Evolutionary conservation across 2,113 vertebrate species (phyloP), one percentile per base, ranked within the genome.

Genomic region (Indicator maculatus): DNA sequence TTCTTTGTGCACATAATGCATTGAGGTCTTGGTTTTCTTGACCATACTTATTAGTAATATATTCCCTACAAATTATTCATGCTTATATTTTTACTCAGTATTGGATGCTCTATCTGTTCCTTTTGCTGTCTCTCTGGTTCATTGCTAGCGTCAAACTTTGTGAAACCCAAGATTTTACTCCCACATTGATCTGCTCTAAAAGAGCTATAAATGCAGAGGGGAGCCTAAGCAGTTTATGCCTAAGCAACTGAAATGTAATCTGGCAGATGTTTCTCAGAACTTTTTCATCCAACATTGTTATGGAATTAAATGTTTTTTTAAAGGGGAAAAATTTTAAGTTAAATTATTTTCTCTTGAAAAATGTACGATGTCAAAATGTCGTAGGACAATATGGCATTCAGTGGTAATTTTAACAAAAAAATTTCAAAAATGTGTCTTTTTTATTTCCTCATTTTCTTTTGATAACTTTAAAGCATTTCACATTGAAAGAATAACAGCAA

Each of bases 271-370:
- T 94, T 95, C 77, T 88, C 36, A 17, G 80, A 72, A 10, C 4
- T 30, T 31, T 83, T 76, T 31, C 85, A 60, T 86, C 86, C 79
- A 83, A 58, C 56, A 71, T 85, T 21, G 85, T 91, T 71, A 71
- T 27, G 76, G 84, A 93, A 78, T 74, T 86, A 96, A 95, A 90
- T 87, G 82, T 77, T 16, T 93, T 94, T 94, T 96, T 95, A 75
- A 77, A 93, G 86, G 56, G 59, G 93, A 96, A 41, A 64, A 63
- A 38, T 13, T 47, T 75, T 58, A 27, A 73, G 61, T 55, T 1
- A 5, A 79, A 82, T 55, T 61, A 56, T 56, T 75, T 60, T 81
- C 12, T 69, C 61, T 72, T 75, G 8, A 52, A 82, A 92, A 84
- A 30, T 4, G 1, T 36, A 47, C 3, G 60, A 44, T 16, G 47